phyloP scores from a whole-genome alignment of 1,140 invertebrate species.

The Copidosoma floridanum region DNA sequence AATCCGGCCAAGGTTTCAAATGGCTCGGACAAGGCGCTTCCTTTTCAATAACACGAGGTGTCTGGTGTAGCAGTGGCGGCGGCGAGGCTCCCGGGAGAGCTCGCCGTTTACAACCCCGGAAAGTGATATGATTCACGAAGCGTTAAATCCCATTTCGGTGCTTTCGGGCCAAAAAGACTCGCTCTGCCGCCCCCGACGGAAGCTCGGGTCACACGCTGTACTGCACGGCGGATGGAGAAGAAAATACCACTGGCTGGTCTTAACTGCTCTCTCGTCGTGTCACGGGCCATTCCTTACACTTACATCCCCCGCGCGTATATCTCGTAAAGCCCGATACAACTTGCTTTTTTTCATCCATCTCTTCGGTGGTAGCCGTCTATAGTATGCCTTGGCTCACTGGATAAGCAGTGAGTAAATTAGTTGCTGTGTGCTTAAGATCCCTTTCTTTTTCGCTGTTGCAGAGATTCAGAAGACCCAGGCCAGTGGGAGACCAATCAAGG shows the following conservation, averaged over 20 bases:
- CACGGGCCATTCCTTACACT: constrained; percentile 4
- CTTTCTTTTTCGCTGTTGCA: constrained; percentile 49
- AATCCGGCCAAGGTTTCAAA: background rate
- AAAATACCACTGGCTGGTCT: constrained; percentile 11
- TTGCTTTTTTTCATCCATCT: too few species aligned
- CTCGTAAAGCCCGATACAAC: background rate
- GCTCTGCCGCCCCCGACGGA: too few species aligned
- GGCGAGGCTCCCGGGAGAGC: background rate
- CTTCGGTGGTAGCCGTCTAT: too few species aligned
- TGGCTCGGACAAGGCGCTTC: background rate
- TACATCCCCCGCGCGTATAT: background rate
- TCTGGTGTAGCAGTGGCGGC: too few species aligned
- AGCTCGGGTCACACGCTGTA: background rate
- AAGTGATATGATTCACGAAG: constrained; percentile 12
- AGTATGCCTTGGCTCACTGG: too few species aligned
- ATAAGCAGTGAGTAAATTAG: too few species aligned
- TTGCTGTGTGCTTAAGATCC: too few species aligned
- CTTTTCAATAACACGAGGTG: constrained; percentile 12
- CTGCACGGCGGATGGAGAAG: background rate
- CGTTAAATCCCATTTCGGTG: constrained; percentile 15
- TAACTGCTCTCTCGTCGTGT: too few species aligned
- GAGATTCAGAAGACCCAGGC: constrained; percentile 66
- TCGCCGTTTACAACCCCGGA: background rate
- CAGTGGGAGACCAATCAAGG: constrained; percentile 60
- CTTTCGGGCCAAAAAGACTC: too few species aligned